These are phyloP conservation scores for Hozukius guyotensis DNA, from an alignment of 2,797 vertebrate species.

Conservation along the genomic window DNA sequence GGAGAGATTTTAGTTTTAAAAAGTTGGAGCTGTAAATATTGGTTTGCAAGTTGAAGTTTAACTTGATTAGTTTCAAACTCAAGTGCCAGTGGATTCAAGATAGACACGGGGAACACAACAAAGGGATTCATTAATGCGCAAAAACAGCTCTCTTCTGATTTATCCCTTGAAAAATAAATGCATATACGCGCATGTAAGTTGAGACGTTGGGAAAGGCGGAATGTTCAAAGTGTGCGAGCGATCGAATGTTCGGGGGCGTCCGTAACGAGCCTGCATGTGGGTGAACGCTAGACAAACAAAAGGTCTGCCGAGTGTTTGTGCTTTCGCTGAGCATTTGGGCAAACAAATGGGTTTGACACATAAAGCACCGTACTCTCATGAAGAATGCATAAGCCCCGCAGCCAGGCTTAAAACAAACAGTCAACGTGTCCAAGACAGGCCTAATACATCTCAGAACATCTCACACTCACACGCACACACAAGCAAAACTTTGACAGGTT, in stretches of 20 bases:
- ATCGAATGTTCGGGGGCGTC: background rate
- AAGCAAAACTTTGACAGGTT: constrained; percentile 60
- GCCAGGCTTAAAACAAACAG: constrained; percentile 80
- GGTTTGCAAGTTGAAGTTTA: constrained; percentile 4
- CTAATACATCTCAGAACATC: constrained; percentile 71
- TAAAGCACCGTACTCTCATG: constrained; percentile 77
- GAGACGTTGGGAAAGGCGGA: constrained; percentile 15
- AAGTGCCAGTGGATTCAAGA: background rate
- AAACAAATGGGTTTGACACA: constrained; percentile 82
- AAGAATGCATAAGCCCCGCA: constrained; percentile 79
- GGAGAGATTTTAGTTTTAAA: background rate
- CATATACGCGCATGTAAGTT: background rate
- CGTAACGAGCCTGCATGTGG: constrained; percentile 25
- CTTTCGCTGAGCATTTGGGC: constrained; percentile 73
- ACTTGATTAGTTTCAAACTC: constrained; percentile 27
- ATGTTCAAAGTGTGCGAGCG: constrained; percentile 12
- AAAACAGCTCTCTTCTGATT: background rate
- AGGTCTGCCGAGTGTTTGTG: constrained; percentile 69
- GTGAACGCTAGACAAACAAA: constrained; percentile 70
- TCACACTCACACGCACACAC: constrained; percentile 32
- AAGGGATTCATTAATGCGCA: constrained; percentile 49
- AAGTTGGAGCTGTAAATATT: constrained; percentile 11
- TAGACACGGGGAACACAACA: constrained; percentile 16
- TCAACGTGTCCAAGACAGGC: constrained; percentile 70
- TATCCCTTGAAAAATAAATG: constrained; percentile 25